Conservation (phyloP, 2,113 vertebrate genomes). For the Puffinus mauretanicus region DNA sequence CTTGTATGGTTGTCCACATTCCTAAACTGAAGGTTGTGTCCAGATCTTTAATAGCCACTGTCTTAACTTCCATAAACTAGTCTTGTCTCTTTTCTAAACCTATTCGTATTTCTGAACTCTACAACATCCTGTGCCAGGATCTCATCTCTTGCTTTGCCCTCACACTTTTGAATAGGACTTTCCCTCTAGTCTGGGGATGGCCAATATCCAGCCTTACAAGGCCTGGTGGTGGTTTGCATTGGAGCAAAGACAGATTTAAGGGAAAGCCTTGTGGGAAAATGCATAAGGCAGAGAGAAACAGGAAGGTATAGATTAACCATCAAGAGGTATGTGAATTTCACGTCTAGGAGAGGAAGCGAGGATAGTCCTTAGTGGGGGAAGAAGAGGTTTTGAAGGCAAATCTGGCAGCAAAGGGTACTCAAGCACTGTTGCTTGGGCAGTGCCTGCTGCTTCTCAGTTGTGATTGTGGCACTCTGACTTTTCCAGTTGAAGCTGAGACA, state of each 20-base stretch:
- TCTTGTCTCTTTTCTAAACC: background rate
- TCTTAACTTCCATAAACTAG: background rate
- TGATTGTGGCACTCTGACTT: background rate
- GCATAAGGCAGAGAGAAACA: background rate
- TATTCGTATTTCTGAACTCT: background rate
- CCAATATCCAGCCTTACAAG: background rate
- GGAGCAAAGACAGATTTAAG: background rate
- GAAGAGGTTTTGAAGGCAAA: background rate
- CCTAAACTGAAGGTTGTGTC: background rate
- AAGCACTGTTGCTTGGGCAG: background rate
- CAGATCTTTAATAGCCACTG: background rate
- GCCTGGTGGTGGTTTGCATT: background rate
- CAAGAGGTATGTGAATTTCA: background rate
- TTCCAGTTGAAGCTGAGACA: background rate
- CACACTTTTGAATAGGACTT: background rate
- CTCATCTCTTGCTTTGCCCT: background rate
- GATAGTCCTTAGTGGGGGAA: too few relatives aligned
- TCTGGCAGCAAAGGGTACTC: background rate
- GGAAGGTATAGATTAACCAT: background rate
- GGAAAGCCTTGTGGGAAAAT: background rate
- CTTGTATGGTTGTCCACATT: background rate
- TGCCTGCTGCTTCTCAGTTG: background rate
- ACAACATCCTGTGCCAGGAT: background rate
- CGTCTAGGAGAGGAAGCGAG: background rate
- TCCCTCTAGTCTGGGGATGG: background rate